Conservation (phyloP, 2,113 vertebrate species). For the Sander vitreus region DNA sequence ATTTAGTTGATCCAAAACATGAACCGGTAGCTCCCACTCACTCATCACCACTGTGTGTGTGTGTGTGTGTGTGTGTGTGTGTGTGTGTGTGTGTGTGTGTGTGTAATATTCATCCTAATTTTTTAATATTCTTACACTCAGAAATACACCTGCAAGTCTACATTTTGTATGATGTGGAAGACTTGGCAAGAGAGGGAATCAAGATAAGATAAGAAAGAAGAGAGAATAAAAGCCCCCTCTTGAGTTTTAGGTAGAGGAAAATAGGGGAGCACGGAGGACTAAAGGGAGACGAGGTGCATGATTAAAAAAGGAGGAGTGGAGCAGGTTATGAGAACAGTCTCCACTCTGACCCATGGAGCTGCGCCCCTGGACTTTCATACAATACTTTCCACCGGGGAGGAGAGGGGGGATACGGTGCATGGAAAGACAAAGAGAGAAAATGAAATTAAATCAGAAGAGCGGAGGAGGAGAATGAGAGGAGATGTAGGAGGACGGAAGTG, state of each 20-base stretch:
- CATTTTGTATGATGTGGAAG: neutral
- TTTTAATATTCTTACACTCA: constrained; percentile 17
- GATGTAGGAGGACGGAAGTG: constrained; percentile 82
- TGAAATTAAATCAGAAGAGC: constrained; percentile 74
- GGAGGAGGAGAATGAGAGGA: constrained; percentile 73
- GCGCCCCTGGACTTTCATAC: constrained; percentile 76
- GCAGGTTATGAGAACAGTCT: constrained; percentile 80
- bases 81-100: constrained; percentile 8
- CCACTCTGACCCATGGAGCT: constrained; percentile 77
- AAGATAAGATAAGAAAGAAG: neutral
- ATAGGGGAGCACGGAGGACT: constrained; percentile 4
- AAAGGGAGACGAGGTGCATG: constrained; percentile 38
- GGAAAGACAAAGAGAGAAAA: constrained; percentile 72
- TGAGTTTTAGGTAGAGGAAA: constrained; percentile 21
- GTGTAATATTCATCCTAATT: neutral
- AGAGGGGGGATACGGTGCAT: constrained; percentile 60
- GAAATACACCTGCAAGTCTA: constrained; percentile 33
- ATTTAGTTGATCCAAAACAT: constrained; percentile 83
- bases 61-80: constrained; percentile 37
- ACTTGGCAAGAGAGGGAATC: neutral
- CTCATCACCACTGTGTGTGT: constrained; percentile 61
- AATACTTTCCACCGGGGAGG: constrained; percentile 66
- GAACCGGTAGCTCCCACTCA: constrained; percentile 85
- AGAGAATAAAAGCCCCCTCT: neutral
- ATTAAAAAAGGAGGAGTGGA: constrained; percentile 47